Base-by-base conservation (phyloP, 2,113 vertebrate species). In the Gadus macrocephalus region DNA sequence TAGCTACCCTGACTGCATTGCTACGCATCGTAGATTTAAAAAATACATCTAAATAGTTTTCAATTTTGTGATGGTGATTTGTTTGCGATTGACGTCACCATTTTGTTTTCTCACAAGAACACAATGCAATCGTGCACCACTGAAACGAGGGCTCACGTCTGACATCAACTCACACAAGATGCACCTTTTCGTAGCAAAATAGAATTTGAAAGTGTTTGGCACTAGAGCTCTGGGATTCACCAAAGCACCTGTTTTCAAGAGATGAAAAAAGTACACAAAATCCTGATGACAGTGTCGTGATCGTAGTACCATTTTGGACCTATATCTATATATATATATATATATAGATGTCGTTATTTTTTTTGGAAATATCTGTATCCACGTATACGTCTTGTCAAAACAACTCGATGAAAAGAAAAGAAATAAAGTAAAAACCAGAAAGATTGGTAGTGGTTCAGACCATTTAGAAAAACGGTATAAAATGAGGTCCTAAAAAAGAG, bases 401-500 rank as follows among this genome's bases (percentile, higher is more conserved):
- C 73, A 88, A 86, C 15, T 17, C n/a, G 55, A 58, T n/a, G n/a
- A 58, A 58, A 58, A 58, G 3, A 58, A 58, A 17, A 82, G 81
- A 78, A 83, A 76, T 80, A 81, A 76, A 85, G 81, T 83, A 83
- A 74, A 85, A 89, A 88, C 69, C 80, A 78, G 71, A 86, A 78
- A 82, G 76, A 78, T 75, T 81, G 79, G 74, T 88, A 89, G 85
- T 89, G 84, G 86, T 77, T 84, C 69, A 80, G 84, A 88, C 78
- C 71, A 66, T 90, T 92, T 90, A 49, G 42, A 81, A 92, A 87
- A 58, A 91, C 81, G 70, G 86, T 89, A 91, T 85, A 91, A 93
- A 93, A 91, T 90, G 89, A 89, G 85, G 86, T 89, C 84, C 78
- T 85, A 90, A 86, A 91, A 93, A 91, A 92, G 85, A 88, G 87